Percentiles rank a stretch among this genome's conserved stretches.
phyloP scores from a whole-genome alignment of 1,140 invertebrate species.

The Tetragonula clypearis region DNA sequence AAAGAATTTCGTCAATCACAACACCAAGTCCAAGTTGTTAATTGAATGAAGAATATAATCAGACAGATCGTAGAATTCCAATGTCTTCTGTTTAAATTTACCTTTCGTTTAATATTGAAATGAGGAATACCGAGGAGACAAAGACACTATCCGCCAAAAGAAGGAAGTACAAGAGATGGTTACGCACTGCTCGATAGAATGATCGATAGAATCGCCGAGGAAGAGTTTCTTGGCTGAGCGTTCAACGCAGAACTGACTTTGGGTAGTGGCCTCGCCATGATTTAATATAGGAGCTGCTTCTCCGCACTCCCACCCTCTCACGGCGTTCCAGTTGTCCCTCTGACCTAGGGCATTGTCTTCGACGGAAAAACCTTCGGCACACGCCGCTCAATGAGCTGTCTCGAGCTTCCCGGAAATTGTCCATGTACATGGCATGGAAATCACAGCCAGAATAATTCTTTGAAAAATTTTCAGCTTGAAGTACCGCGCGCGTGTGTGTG shows the following conservation, averaged over 20 bases:
- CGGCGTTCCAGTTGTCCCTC: slow-evolving; percentile 69
- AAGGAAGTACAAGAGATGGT: background rate
- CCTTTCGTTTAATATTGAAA: slow-evolving; percentile 5
- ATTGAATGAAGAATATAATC: background rate
- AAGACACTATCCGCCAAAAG: background rate
- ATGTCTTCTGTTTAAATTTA: slow-evolving; percentile 13
- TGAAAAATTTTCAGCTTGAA: background rate
- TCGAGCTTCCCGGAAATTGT: background rate
- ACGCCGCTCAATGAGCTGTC: slow-evolving; percentile 39
- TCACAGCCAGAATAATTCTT: background rate
- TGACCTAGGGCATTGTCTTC: slow-evolving; percentile 57
- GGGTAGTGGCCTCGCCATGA: slow-evolving; percentile 74
- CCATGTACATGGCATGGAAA: background rate
- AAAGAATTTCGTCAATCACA: slow-evolving; percentile 16
- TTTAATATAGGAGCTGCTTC: slow-evolving; percentile 78
- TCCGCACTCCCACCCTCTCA: slow-evolving; percentile 73
- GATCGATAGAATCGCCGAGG: background rate
- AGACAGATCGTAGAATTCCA: background rate
- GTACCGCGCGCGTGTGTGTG: too few species aligned
- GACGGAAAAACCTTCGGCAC: slow-evolving; percentile 48
- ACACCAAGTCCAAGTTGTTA: background rate
- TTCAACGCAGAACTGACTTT: slow-evolving; percentile 77
- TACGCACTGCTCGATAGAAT: slow-evolving; percentile 4
- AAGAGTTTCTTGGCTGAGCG: slow-evolving; percentile 59
- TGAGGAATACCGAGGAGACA: background rate